Evolutionary conservation across 2,888 invertebrate species (phyloP), one percentile per base, ranked within the genome.

Genomic region (Epirrita christyi): DNA sequence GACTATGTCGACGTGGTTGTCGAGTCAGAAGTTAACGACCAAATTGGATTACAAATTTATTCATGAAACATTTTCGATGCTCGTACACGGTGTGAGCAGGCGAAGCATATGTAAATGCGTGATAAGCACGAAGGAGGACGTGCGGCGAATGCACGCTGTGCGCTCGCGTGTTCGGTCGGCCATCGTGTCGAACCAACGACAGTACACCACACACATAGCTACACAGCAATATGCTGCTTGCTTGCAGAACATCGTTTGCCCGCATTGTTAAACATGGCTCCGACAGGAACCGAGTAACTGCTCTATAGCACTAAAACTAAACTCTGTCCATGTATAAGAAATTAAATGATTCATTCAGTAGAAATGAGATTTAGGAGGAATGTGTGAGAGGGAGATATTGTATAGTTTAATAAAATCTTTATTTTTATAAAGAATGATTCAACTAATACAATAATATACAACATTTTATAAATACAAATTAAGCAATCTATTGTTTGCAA

Each of bases 51-150:
- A 87, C 86, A 88, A 88, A 88, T 88, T 89, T 90, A 90, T 90
- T 90, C 90, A 88, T 89, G 88, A 85, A 88, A 85, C 87, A 88
- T 86, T 88, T 88, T 88, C 84, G 84, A 87, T 88, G 88, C 84
- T 83, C 72, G 85, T 83, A 85, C 87, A 86, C 84, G 85, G 76
- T 77, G 80, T 72, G 83, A 80, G 81, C 79, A 72, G 75, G 81
- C 83, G 85, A 83, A 83, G 85, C 88, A 85, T 88, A 90, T 89
- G 91, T 89, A 89, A 90, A 90, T 90, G 85, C 78, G 83, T 80
- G 86, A 87, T 88, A 87, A 88, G 88, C 84, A 83, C 81, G 88
- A 79, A 85, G 78, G 78, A 77, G 74, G 73, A 75, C 77, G 79
- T 76, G 80, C 73, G 73, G 72, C 65, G 81, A 76, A 82, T 76